Percentiles rank a stretch among this genome's conserved stretches.
Conservation (phyloP, 1,140 invertebrate species). For the Drosophila tropicalis region DNA sequence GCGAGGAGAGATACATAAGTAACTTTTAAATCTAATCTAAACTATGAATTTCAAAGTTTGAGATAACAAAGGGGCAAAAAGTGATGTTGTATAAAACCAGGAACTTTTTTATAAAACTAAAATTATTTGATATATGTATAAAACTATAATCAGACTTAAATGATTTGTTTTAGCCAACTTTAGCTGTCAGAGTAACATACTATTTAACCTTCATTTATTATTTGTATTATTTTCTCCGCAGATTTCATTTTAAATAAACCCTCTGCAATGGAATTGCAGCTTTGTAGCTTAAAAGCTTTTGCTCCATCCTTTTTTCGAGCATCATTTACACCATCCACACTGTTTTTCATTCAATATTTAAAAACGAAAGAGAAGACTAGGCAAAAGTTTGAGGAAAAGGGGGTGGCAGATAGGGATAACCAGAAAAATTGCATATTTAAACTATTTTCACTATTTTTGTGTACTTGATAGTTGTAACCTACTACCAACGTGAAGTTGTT, state of each 20-base stretch:
- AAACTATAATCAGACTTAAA: too few relatives aligned
- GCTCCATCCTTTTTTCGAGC: conserved; percentile 16
- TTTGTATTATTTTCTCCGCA: background rate
- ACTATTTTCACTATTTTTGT: conserved; percentile 40
- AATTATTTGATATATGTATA: too few relatives aligned
- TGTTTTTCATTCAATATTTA: conserved; percentile 54
- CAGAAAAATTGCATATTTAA: conserved; percentile 40
- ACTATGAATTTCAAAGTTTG: too few relatives aligned
- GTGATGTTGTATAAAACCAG: too few relatives aligned
- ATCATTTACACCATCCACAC: conserved; percentile 59
- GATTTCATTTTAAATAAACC: conserved; percentile 6
- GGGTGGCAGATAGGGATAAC: background rate
- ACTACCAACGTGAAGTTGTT: conserved; percentile 44
- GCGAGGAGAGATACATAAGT: background rate
- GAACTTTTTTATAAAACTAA: too few relatives aligned
- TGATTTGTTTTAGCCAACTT: background rate
- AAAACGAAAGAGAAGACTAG: conserved; percentile 32
- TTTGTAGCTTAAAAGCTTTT: conserved; percentile 57
- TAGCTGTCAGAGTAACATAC: background rate
- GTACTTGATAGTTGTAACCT: conserved; percentile 12
- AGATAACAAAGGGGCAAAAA: too few relatives aligned
- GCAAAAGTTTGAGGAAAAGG: background rate
- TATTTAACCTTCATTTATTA: background rate
- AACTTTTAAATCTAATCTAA: too few relatives aligned
- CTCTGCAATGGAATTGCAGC: conserved; percentile 14